These are phyloP conservation scores for Forbesichthys papilliferus DNA, from an alignment of 2,113 vertebrate genomes.

Conservation along the genomic window DNA sequence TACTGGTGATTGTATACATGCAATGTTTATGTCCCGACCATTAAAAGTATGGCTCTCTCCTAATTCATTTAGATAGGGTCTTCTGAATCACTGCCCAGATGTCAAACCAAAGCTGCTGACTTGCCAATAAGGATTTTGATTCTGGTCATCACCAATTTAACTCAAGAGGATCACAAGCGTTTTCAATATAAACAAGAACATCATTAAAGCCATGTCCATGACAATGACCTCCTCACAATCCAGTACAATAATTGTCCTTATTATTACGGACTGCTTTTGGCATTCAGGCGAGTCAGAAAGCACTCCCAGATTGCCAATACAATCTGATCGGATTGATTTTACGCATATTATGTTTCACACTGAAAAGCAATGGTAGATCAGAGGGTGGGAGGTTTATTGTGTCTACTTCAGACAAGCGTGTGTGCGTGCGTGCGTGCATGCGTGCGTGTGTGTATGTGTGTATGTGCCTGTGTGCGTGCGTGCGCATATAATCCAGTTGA, in stretches of 20 bases:
- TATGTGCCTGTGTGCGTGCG: conserved; percentile 47
- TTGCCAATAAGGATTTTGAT: no score
- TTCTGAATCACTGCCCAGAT: no score
- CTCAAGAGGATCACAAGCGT: not conserved
- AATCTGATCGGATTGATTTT: conserved; percentile 26
- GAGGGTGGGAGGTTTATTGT: conserved; percentile 63
- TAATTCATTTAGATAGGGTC: no score
- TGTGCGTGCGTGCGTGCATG: not conserved
- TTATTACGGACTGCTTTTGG: no score
- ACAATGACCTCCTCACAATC: conserved; percentile 7
- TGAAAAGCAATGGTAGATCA: conserved; percentile 54
- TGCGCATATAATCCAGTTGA: conserved; percentile 60
- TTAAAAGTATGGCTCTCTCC: no score
- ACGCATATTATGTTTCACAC: conserved; percentile 46
- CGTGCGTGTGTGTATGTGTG: not conserved
- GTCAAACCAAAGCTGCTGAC: no score
- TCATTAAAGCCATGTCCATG: conserved; percentile 6
- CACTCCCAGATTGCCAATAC: no score
- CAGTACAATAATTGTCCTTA: not conserved
- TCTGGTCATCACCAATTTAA: not conserved
- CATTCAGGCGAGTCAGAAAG: no score
- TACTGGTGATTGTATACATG: no score
- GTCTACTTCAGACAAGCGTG: conserved; percentile 51
- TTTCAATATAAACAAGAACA: not conserved
- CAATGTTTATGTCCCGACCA: no score